Evolutionary conservation across 2,888 invertebrate genomes (phyloP).

Genomic region (Melinaea menophilus): DNA sequence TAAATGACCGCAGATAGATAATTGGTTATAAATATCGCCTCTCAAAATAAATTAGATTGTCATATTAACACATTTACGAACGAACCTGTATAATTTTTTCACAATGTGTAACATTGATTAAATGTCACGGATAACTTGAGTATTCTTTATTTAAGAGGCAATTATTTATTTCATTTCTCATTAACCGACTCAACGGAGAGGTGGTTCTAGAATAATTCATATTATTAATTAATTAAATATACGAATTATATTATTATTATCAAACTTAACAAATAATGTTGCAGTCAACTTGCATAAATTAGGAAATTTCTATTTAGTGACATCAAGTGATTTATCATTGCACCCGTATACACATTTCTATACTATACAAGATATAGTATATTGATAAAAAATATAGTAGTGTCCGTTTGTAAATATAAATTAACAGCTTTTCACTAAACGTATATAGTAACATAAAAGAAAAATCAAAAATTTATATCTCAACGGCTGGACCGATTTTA

Average conservation of each 20-base stretch:
- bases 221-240: slow-evolving; percentile 17
- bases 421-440: too few species aligned
- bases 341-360: neutral
- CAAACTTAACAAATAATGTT: slow-evolving; percentile 29
- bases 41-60: slow-evolving; percentile 4
- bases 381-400: too few species aligned
- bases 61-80: neutral
- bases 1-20: too few species aligned
- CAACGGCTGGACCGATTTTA: too few species aligned
- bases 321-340: neutral
- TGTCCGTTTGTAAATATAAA: too few species aligned
- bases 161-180: neutral
- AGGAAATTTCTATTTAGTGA: slow-evolving; percentile 12
- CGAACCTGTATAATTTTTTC: neutral
- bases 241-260: slow-evolving; percentile 1
- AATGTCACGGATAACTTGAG: slow-evolving; percentile 2
- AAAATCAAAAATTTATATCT: too few species aligned
- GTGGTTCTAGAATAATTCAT: neutral
- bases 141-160: slow-evolving; percentile 1
- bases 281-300: slow-evolving; percentile 33
- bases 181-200: neutral
- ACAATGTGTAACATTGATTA: slow-evolving; percentile 5
- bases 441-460: too few species aligned
- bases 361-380: too few species aligned
- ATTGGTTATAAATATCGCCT: neutral